phyloP scores from a whole-genome alignment of 2,888 invertebrate genomes.

The Cephus spinipes region DNA sequence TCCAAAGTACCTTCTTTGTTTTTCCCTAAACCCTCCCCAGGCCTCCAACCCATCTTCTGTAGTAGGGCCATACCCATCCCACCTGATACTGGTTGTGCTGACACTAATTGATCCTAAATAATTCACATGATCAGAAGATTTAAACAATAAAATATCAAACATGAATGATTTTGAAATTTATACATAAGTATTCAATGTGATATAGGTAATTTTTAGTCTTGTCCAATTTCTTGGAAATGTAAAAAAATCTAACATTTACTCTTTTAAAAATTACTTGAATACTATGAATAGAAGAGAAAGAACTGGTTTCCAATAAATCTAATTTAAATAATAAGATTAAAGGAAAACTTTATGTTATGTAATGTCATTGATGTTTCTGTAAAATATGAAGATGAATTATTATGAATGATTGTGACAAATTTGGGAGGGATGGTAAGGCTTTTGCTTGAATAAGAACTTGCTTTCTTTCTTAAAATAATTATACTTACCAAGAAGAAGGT shows the following conservation, averaged over 20 bases:
- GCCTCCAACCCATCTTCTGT: slow-evolving; percentile 99
- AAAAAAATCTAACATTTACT: not conserved
- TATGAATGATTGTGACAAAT: not conserved
- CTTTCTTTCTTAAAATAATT: not conserved
- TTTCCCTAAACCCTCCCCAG: slow-evolving; percentile 96
- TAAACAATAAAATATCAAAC: not conserved
- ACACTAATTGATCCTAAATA: slow-evolving; percentile 87
- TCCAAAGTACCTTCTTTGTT: slow-evolving; percentile 92
- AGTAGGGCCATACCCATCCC: slow-evolving; percentile 97
- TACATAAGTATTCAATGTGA: not conserved
- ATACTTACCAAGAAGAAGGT: slow-evolving; percentile 53
- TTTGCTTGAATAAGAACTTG: not conserved
- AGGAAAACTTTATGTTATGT: not conserved
- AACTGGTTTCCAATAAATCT: not conserved
- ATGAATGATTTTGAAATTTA: not conserved
- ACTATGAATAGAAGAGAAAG: not conserved
- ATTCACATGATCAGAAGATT: slow-evolving; percentile 21
- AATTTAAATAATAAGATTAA: not conserved
- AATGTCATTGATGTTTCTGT: not conserved
- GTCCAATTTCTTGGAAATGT: not conserved
- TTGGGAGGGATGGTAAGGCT: not conserved
- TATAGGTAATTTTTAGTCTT: not conserved
- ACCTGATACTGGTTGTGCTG: slow-evolving; percentile 90
- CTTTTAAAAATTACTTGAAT: not conserved
- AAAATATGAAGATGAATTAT: not conserved